These are phyloP conservation scores for Ischnura elegans DNA, from an alignment of 2,888 invertebrate species.

Conservation along the genomic window DNA sequence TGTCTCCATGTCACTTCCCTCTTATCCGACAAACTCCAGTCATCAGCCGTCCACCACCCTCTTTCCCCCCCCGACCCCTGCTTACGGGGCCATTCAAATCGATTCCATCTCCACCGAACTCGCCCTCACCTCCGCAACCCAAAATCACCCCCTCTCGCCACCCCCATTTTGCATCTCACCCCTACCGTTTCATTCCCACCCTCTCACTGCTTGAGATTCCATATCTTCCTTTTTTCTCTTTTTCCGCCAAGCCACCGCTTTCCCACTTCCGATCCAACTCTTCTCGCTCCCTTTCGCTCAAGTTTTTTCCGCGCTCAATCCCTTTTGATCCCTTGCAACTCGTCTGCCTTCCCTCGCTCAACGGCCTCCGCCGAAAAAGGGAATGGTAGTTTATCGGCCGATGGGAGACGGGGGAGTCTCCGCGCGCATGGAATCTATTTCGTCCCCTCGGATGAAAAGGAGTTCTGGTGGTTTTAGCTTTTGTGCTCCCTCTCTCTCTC, in stretches of 20 bases:
- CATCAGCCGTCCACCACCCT: conserved; percentile 46
- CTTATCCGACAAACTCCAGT: conserved; percentile 67
- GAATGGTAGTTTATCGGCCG: conserved; percentile 16
- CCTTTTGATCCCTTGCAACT: conserved; percentile 32
- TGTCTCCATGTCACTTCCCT: conserved; percentile 31
- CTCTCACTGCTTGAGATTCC: not conserved
- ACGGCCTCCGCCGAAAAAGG: not conserved
- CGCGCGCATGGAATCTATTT: conserved; percentile 14
- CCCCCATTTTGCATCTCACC: not conserved
- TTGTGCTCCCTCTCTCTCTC: conserved; percentile 10
- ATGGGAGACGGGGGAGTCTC: conserved; percentile 8
- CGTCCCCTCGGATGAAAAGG: not conserved
- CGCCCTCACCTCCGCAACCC: not conserved
- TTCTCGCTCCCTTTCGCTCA: not conserved
- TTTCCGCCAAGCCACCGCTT: not conserved
- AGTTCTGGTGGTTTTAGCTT: not conserved
- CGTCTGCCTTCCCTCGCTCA: not conserved
- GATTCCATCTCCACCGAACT: conserved; percentile 17
- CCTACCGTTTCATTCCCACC: not conserved
- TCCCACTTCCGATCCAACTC: not conserved
- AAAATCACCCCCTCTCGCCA: not conserved
- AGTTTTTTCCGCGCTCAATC: not conserved
- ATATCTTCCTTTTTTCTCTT: not conserved
- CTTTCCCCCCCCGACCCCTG: not conserved
- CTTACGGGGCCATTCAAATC: conserved; percentile 64